These are phyloP conservation scores for crab-eating macaque (Macaca fascicularis) DNA, from an alignment of 2,113 vertebrate species.

Conservation along the genomic window T2T-MFA8v1.1 NC_088384.1:100208001-100208500, in stretches of 20 bases:
- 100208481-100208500: not conserved
- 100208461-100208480: not conserved
- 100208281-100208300: not conserved
- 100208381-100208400: not conserved
- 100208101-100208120: not conserved
- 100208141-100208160: rapidly evolving
- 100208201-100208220: rapidly evolving
- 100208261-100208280: not conserved
- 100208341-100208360: not conserved
- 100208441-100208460: not conserved
- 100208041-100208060: not conserved
- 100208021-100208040: rapidly evolving
- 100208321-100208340: not conserved
- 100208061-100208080: not conserved
- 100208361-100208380: not conserved
- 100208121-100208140: not conserved
- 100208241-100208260: not conserved
- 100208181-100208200: not conserved
- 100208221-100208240: not conserved
- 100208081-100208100: not conserved
- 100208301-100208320: not conserved
- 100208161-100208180: rapidly evolving
- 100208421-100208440: not conserved
- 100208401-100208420: not conserved
- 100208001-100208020: too few relatives aligned